Percentiles rank a stretch among this genome's conserved stretches.
Evolutionary conservation across 1,140 invertebrate genomes (phyloP).

Genomic region (Brachionus paranguensis): DNA sequence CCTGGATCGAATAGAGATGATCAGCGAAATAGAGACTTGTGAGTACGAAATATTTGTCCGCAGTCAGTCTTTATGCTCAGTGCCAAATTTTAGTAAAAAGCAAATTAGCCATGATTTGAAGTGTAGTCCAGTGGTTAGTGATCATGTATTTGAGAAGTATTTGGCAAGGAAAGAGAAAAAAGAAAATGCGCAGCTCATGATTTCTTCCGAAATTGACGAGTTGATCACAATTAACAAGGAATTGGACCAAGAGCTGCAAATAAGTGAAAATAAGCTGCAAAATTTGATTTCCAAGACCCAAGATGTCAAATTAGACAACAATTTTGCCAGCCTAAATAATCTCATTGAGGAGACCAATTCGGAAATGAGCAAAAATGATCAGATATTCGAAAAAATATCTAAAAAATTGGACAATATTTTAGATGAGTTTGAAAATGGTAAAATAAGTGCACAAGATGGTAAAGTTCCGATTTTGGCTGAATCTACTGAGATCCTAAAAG

Average conservation of each 20-base stretch:
- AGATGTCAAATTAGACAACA: background rate
- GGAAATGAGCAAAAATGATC: background rate
- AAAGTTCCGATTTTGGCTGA: background rate
- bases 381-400: background rate
- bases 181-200: background rate
- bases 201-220: background rate
- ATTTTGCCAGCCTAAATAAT: background rate
- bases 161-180: background rate
- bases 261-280: background rate
- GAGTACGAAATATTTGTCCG: slow-evolving; percentile 23
- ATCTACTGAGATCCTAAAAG: background rate
- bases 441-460: background rate
- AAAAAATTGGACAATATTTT: background rate
- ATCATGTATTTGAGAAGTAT: background rate
- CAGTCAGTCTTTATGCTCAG: background rate
- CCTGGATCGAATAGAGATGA: background rate
- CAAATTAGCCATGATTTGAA: background rate
- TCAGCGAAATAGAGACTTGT: slow-evolving; percentile 38
- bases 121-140: background rate
- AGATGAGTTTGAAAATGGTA: background rate
- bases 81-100: slow-evolving; percentile 24
- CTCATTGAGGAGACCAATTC: background rate
- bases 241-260: background rate
- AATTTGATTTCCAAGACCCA: background rate
- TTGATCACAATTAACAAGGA: background rate